Percentiles rank a stretch among this genome's conserved stretches.
phyloP scores from a whole-genome alignment of 1,140 invertebrate genomes.

The Vanessa tameamea region DNA sequence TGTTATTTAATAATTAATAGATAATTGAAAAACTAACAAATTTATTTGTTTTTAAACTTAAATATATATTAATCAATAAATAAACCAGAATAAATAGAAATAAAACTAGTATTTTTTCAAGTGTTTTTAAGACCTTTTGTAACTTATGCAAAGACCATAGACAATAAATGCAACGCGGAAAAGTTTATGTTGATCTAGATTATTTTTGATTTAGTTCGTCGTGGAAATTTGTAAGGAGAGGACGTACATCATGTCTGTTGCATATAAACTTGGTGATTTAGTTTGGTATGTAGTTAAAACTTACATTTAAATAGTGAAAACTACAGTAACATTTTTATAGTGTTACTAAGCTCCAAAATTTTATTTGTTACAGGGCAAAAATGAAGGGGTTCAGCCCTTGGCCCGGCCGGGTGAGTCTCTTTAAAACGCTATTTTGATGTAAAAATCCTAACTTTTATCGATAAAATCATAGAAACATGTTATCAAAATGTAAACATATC shows the following conservation, averaged over 20 bases:
- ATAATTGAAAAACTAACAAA: no score
- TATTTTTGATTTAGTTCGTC: slow-evolving; percentile 73
- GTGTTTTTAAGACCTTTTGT: slow-evolving; percentile 30
- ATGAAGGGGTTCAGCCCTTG: slow-evolving; percentile 97
- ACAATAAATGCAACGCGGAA: slow-evolving; percentile 48
- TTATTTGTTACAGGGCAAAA: slow-evolving; percentile 91
- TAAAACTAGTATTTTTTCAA: not conserved
- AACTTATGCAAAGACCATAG: slow-evolving; percentile 22
- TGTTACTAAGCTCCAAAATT: slow-evolving; percentile 26
- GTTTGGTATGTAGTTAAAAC: slow-evolving; percentile 74
- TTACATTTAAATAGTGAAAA: slow-evolving; percentile 22
- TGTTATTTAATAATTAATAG: no score
- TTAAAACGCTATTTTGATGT: slow-evolving; percentile 52
- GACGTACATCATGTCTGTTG: slow-evolving; percentile 67
- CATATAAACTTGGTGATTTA: slow-evolving; percentile 78
- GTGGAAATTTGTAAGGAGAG: slow-evolving; percentile 52
- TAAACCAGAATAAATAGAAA: not conserved
- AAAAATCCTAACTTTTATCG: slow-evolving; percentile 25
- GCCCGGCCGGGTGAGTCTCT: slow-evolving; percentile 93
- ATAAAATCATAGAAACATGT: slow-evolving; percentile 14
- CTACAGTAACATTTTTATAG: slow-evolving; percentile 14
- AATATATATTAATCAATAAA: no score
- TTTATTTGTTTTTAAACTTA: no score
- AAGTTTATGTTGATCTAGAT: slow-evolving; percentile 50
- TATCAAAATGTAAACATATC: not conserved